Evolutionary conservation across 1,140 invertebrate genomes (phyloP), one percentile per base, ranked within the genome.

Genomic region (Drosophila sucinea): DNA sequence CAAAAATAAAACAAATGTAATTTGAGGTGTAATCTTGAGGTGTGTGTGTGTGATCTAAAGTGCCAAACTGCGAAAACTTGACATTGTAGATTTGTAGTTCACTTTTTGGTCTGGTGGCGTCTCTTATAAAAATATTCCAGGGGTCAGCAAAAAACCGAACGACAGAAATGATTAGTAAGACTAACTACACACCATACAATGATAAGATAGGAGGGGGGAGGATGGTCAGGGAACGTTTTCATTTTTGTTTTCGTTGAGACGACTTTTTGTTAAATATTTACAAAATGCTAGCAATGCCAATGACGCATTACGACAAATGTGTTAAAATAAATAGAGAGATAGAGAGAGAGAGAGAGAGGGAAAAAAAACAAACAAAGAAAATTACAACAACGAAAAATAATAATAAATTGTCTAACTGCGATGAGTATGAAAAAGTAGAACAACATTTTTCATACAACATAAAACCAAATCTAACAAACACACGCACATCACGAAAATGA

Each of bases 291-390:
- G 67, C 72, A 77, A 67, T 83, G 79, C 77, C 83, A 89, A 55
- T 87, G 83, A 87, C 83, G 77, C 83, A 89, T 83, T 77, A 70
- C 64, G 62, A 83, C 83, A 77, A 89, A 83, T 83, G 73, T 89
- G 83, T 80, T 89, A 86, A 86, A 86, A 69, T 72, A 86, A 87
- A 87, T 77, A 77, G 23, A 51, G 44, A 51, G n/a, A 17, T 17
- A 17, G 17, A 17, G 17, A 17, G 17, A 17, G 17, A 17, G 17
- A 17, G 17, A 17, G 17, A n/a, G n/a, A n/a, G 17, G 17, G 17
- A 17, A 17, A 17, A 17, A 17, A 17, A 17, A 11, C 40, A 41
- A 41, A 41, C 40, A 41, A 41, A 41, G 40, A 41, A 41, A 51
- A 51, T 51, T 51, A 51, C 60, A 56, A 71, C 66, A 79, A 67